Base-by-base conservation (phyloP, 1,140 invertebrate species). In the Eubasilissa regina region DNA sequence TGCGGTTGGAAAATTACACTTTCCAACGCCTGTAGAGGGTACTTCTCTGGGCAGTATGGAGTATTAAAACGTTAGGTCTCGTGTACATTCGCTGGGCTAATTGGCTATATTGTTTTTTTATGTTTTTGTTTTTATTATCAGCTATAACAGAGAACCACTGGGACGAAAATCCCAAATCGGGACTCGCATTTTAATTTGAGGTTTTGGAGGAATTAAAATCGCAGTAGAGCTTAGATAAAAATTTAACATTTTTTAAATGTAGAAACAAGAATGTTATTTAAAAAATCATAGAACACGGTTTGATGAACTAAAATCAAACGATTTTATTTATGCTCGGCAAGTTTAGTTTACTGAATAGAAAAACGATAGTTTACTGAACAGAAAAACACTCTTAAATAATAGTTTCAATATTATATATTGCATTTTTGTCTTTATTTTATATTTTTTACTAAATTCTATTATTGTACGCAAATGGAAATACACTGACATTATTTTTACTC, bases 101-200 rank as follows among this genome's bases (percentile, higher is more conserved):
- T 74, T 74, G 70, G 25, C 70, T 44, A 35, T 56, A 74, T 74
- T 74, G 53, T 74, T 55, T 72, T 74, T 74, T 74, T 56, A 56
- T 56, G n/a, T 56, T 74, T 43, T 56, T 25, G 35, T 74, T 53
- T 74, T 74, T 74, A 74, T 74, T 55, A 74, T 74, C 70, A 25
- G 70, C 51, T 51, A 56, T 73, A 73, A 74, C 70, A n/a, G 70
- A 55, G 43, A 55, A 74, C 13, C 70, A 17, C 51, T 53, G 56
- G 19, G 19, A 17, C 35, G 70, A 55, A 56, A 56, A 55, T 45
- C 35, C 70, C 48, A 35, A 74, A 43, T 25, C 70, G 51, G n/a
- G 25, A 21, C 35, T 74, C 25, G 51, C 21, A 74, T 55, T 56
- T 60, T 74, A 74, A 55, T 74, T 19, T 55, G 35, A 55, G 12